A percentile compares a stretch with the other conserved stretches of the same genome.
phyloP scores from a whole-genome alignment of 2,113 vertebrate species.

The Aptenodytes patagonicus region DNA sequence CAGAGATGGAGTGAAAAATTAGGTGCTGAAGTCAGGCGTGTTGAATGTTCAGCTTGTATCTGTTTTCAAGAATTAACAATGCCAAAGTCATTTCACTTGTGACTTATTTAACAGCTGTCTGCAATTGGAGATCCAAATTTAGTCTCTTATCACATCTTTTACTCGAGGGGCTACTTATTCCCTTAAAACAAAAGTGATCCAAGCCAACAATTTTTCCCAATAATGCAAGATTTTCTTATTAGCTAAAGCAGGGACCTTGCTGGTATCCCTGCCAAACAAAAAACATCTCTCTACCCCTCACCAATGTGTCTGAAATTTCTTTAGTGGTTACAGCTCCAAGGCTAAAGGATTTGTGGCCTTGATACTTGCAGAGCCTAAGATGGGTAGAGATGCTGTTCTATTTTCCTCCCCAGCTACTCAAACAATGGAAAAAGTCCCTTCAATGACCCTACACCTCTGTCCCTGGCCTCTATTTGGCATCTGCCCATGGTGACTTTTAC shows the following conservation, averaged over 20 bases:
- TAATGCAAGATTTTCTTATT: background rate
- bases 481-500: background rate
- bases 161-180: slow-evolving; percentile 22
- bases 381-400: background rate
- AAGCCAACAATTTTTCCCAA: background rate
- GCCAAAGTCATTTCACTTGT: slow-evolving; percentile 69
- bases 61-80: slow-evolving; percentile 62
- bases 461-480: background rate
- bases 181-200: slow-evolving; percentile 4
- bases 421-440: background rate
- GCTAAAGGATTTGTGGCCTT: background rate
- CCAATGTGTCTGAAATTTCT: background rate
- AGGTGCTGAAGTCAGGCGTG: slow-evolving; percentile 71
- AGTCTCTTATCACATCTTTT: slow-evolving; percentile 63
- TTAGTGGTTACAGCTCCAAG: background rate
- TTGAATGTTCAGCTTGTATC: slow-evolving; percentile 63
- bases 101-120: slow-evolving; percentile 68
- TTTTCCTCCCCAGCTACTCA: background rate
- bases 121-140: slow-evolving; percentile 57
- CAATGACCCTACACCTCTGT: background rate
- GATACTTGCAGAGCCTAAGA: background rate
- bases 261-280: background rate
- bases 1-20: slow-evolving; percentile 71
- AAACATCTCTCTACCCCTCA: background rate
- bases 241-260: background rate